A percentile compares a stretch with the other conserved stretches of the same genome.
Conservation (phyloP, 2,113 vertebrate genomes). For the Okapia johnstoni region DNA sequence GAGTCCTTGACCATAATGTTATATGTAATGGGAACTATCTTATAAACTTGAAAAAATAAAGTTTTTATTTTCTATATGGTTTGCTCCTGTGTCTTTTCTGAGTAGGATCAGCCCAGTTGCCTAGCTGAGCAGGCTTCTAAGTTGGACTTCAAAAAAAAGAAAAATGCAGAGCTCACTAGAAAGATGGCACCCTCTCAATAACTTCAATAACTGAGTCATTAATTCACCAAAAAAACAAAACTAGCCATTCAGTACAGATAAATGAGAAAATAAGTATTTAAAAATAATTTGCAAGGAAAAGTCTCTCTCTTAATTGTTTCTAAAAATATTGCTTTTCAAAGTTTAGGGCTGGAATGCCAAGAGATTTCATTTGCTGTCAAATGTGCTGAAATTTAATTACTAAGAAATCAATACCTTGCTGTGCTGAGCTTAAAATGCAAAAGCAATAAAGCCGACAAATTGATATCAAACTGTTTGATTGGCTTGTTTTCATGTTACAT, state of each 20-base stretch:
- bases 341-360: neutral
- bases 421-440: constrained; percentile 20
- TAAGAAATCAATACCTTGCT: constrained; percentile 5
- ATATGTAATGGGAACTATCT: constrained; percentile 79
- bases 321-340: constrained; percentile 36
- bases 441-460: constrained; percentile 30
- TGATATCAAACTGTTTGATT: neutral
- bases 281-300: neutral
- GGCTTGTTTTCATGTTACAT: constrained; percentile 18
- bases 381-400: neutral
- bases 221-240: neutral
- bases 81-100: constrained; percentile 71
- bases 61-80: constrained; percentile 84
- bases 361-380: constrained; percentile 24
- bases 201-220: neutral
- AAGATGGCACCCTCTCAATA: neutral
- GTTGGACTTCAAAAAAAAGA: neutral
- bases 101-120: neutral
- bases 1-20: constrained; percentile 66
- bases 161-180: neutral
- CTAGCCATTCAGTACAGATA: neutral
- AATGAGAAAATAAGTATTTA: constrained; percentile 9
- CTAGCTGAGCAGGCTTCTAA: neutral
- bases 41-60: constrained; percentile 85
- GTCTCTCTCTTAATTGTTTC: constrained; percentile 30